phyloP scores from a whole-genome alignment of 1,140 invertebrate species.

The Hetaerina americana region DNA sequence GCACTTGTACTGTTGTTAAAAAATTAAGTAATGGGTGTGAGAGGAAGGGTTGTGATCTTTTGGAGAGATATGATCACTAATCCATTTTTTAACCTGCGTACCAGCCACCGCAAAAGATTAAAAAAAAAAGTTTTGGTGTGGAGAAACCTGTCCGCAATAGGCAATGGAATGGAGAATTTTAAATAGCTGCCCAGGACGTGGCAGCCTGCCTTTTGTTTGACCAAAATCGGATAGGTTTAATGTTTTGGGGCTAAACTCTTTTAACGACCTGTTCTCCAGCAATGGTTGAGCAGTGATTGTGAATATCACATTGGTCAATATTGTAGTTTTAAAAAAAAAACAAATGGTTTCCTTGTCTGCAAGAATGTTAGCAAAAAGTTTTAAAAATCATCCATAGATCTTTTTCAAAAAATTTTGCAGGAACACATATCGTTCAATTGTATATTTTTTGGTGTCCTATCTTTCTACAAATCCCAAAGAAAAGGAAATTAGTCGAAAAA shows the following conservation, averaged over 20 bases:
- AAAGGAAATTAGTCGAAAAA: not conserved
- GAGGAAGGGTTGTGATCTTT: not conserved
- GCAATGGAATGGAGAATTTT: not conserved
- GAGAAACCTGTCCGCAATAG: not conserved
- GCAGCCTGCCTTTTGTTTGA: not conserved
- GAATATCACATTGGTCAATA: not conserved
- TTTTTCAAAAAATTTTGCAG: not conserved
- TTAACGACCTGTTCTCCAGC: not conserved
- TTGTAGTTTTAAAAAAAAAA: not conserved
- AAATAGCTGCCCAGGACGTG: not conserved
- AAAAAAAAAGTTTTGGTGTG: not conserved
- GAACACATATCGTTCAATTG: not conserved
- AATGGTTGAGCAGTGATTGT: not conserved
- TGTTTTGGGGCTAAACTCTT: not conserved
- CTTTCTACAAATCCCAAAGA: not conserved
- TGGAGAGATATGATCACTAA: not conserved
- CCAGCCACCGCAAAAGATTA: not conserved
- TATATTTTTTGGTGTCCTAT: not conserved
- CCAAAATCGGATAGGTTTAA: not conserved
- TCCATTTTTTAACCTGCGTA: not conserved
- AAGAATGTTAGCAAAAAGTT: not conserved
- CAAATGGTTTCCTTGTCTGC: not conserved
- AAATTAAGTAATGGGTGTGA: not conserved
- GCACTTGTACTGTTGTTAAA: not conserved
- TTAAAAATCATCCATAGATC: not conserved